Conservation (phyloP, 2,797 vertebrate genomes). For the Neosilurus hyrtlii region DNA sequence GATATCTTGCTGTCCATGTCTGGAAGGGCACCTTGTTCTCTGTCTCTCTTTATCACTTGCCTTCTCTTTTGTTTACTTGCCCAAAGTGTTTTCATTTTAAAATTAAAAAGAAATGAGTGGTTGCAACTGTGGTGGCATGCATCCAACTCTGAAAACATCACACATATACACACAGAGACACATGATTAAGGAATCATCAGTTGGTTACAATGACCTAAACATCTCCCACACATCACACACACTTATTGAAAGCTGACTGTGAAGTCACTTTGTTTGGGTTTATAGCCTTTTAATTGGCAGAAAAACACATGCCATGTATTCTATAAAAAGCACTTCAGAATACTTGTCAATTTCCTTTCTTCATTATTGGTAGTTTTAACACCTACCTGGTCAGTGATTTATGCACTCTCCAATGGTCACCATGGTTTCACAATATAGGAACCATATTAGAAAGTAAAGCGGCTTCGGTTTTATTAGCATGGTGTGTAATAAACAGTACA, state of each 20-base stretch:
- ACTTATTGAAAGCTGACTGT: not conserved
- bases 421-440: constrained; percentile 6
- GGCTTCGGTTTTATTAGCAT: not conserved
- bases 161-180: not conserved
- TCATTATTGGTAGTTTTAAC: not conserved
- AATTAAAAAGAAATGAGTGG: not conserved
- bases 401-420: not conserved
- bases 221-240: not conserved
- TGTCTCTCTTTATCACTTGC: not conserved
- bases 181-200: not conserved
- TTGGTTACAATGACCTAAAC: not conserved
- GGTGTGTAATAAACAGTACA: not conserved
- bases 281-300: not conserved
- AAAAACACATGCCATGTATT: not conserved
- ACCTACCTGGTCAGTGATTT: not conserved
- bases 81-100: not conserved
- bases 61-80: not conserved
- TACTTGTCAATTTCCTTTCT: not conserved
- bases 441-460: not conserved
- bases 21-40: not conserved
- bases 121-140: not conserved
- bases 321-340: not conserved
- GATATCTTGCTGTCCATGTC: not conserved
- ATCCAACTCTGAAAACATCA: not conserved
- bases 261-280: not conserved